Evolutionary conservation across 1,140 invertebrate species (phyloP), one percentile per base, ranked within the genome.

Genomic region (Manduca sexta): DNA sequence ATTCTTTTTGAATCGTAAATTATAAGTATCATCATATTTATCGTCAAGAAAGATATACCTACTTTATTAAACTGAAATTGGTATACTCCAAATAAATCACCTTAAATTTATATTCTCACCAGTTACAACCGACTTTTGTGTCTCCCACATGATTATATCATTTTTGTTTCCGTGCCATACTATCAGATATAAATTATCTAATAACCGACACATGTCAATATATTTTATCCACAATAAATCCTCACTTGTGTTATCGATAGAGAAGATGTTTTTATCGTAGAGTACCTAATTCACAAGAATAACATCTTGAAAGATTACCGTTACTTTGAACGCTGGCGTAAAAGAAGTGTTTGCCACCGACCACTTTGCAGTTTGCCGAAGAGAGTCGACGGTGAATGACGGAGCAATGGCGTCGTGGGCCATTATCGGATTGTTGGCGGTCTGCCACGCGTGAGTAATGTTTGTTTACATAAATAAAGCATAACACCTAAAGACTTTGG

Each of bases 391-490:
- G 26, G 13, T 51, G 63, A 43, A 29, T 45, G 62, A 69, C 76
- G 73, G 34, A 56, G 61, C 37, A 21, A 84, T 81, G 76, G 73
- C 67, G 56, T 49, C 16, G 40, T 61, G 55, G 45, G 56, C 56
- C 26, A 40, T 70, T 63, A 65, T 78, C 64, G 64, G 54, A 47
- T 45, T 79, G 15, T 51, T 81, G 42, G 72, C 72, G 35, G 35
- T 80, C 5, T 53, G 60, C 54, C 66, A 73, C 16, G 60, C 54
- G 79, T 83, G 55, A 83, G 79, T 80, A 62, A 40, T 35, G 18
- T 42, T 56, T 57, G 21, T 59, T 69, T 57, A 37, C 51, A 56
- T 30, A 42, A 16, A n/a, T 45, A 41, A 38, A 26, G 11, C 18
- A 49, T 15, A 39, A n/a, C 43, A 49, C 35, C n/a, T 16, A 17